Percentiles rank a stretch among this genome's conserved stretches.
phyloP scores from a whole-genome alignment of 1,140 invertebrate species.

The Penaeus chinensis region DNA sequence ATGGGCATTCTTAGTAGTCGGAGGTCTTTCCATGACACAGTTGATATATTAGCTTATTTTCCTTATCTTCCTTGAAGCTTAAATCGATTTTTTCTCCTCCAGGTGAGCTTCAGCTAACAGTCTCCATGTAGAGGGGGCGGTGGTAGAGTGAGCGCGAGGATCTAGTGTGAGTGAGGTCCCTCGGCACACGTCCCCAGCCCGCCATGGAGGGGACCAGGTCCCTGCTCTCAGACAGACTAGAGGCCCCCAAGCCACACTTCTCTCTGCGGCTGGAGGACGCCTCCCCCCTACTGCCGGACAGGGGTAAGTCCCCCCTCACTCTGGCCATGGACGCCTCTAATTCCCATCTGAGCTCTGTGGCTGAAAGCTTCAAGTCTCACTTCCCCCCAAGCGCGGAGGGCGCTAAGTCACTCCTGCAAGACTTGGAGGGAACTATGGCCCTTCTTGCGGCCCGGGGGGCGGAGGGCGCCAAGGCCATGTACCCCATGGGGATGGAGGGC shows the following conservation, averaged over 20 bases:
- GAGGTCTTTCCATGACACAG: too few relatives aligned
- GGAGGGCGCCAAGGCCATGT: slow-evolving; percentile 23
- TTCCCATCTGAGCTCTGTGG: slow-evolving; percentile 23
- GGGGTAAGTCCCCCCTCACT: slow-evolving; percentile 29
- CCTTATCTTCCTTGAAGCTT: too few relatives aligned
- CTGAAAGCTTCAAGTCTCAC: slow-evolving; percentile 33
- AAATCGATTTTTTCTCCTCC: too few relatives aligned
- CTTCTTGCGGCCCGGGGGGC: slow-evolving; percentile 1
- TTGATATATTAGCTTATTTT: too few relatives aligned
- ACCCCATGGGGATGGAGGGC: slow-evolving; percentile 30
- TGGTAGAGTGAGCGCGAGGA: slow-evolving; percentile 12
- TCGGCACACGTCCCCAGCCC: background rate
- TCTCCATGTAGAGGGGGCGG: background rate
- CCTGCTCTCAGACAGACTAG: slow-evolving; percentile 29
- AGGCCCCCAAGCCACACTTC: slow-evolving; percentile 13
- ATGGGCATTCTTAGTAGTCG: too few relatives aligned
- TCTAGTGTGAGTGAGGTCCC: background rate
- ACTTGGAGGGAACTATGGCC: slow-evolving; percentile 21
- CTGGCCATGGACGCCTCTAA: slow-evolving; percentile 19
- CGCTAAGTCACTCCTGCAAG: slow-evolving; percentile 6
- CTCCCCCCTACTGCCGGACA: slow-evolving; percentile 25
- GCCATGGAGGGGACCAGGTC: slow-evolving; percentile 44
- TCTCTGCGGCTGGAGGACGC: slow-evolving; percentile 14
- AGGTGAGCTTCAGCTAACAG: too few relatives aligned
- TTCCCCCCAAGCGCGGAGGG: slow-evolving; percentile 22